A percentile compares a stretch with the other conserved stretches of the same genome.
These are phyloP conservation scores for Mactra quadrangularis DNA, from an alignment of 1,140 invertebrate genomes.

Conservation along the genomic window DNA sequence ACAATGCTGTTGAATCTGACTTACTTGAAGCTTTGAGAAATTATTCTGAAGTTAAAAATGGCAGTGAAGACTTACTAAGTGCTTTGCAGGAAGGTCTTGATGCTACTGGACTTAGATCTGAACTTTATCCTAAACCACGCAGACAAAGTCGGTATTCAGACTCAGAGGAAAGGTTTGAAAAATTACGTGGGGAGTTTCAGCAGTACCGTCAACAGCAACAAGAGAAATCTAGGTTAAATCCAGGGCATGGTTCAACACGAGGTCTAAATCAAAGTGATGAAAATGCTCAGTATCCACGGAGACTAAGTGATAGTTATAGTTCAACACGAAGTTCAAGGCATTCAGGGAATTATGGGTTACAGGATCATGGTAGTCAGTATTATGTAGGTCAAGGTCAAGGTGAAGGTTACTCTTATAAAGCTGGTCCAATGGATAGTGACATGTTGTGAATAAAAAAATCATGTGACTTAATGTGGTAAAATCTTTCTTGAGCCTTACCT, in stretches of 20 bases:
- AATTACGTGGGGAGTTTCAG: constrained; percentile 97
- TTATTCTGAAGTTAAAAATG: constrained; percentile 83
- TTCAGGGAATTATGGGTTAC: constrained; percentile 39
- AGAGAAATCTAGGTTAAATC: constrained; percentile 3
- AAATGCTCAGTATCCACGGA: constrained; percentile 27
- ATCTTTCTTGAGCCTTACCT: not conserved
- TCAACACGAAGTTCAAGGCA: constrained; percentile 58
- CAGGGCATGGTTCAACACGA: not conserved
- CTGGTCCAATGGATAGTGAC: constrained; percentile 78
- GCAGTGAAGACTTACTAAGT: constrained; percentile 79
- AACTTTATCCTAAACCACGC: constrained; percentile 86
- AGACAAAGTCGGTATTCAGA: constrained; percentile 84
- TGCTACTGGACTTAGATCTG: constrained; percentile 72
- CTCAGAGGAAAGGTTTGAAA: constrained; percentile 92
- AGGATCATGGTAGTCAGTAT: constrained; percentile 34
- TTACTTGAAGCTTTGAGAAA: constrained; percentile 77
- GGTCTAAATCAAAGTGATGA: not conserved
- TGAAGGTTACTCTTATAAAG: constrained; percentile 34
- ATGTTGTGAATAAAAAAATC: constrained; percentile 67
- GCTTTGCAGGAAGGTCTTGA: constrained; percentile 82
- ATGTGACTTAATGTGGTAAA: not conserved
- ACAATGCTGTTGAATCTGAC: constrained; percentile 80
- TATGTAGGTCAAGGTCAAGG: constrained; percentile 13
- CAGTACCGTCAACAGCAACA: constrained; percentile 93
- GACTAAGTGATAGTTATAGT: constrained; percentile 25